Evolutionary conservation across 2,113 vertebrate genomes (phyloP), one percentile per base, ranked within the genome.

Genomic region (Corythornis vintsioides): DNA sequence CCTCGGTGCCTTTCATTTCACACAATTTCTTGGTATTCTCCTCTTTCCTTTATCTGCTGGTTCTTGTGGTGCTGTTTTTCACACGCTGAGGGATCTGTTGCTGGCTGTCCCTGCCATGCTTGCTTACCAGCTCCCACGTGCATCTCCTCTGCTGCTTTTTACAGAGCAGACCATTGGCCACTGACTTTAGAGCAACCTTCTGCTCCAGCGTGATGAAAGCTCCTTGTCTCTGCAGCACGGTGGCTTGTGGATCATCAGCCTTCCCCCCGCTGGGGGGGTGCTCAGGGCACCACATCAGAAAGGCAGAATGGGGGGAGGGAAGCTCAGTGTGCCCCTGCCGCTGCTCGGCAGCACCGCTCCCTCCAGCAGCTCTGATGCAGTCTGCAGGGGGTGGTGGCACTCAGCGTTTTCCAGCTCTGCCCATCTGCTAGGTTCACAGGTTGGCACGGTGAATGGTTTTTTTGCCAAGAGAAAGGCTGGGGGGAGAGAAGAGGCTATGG

Each of bases 321-420:
- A 45, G 29, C 1, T 1, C 17, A 19, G 29, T 38, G 20, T 84
- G 65, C 9, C 13, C 22, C 13, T 0, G 0, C 16, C 56, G 15
- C 8, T 24, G 22, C 38, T 9, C 0, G 5, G 33, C 74, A 66
- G 20, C 70, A 67, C 20, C 57, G 25, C 42, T 55, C 61, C 38
- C 78, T 47, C 65, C 74, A 87, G 38, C 52, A 45, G 10, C 61
- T 17, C 47, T 2, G 1, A 50, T 81, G 26, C 8, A 59, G 47
- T 18, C 45, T 74, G 56, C 42, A 53, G 78, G 56, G 56, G 67
- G 9, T 22, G 65, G 59, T 19, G 65, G 47, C 5, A 4, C 70
- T 74, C 60, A 48, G 33, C 29, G 13, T 45, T 59, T 59, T 33
- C n/a, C 72, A 65, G 20, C 28, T 72, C 69, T 35, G 52, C 7